Conservation (phyloP, 1,140 invertebrate species). For the Galendromus occidentalis region DNA sequence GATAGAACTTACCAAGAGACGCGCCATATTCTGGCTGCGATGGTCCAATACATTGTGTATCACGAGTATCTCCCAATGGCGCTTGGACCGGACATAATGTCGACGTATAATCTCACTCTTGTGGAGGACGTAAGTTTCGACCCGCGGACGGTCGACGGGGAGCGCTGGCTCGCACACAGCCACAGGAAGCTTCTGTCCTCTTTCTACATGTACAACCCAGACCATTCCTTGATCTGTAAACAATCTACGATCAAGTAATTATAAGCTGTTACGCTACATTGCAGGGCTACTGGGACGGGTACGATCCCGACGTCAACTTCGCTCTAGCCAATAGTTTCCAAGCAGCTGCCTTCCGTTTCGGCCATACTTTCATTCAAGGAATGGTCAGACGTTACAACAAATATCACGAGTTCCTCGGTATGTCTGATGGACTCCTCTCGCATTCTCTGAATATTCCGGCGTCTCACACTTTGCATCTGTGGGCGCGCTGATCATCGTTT, state of each 20-base stretch:
- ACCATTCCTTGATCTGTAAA: no score
- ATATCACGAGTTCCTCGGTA: conserved; percentile 20
- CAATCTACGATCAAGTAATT: no score
- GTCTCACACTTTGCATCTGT: no score
- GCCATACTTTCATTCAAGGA: conserved; percentile 30
- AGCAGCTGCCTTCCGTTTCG: conserved; percentile 32
- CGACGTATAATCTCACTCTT: conserved; percentile 19
- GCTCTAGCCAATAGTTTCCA: conserved; percentile 30
- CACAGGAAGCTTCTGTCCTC: no score
- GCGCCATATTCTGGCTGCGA: conserved; percentile 29
- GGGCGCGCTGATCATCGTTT: no score
- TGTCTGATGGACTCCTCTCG: no score
- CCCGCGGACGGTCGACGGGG: neutral
- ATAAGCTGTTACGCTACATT: no score
- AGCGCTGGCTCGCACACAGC: no score
- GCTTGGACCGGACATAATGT: conserved; percentile 24
- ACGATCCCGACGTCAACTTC: conserved; percentile 29
- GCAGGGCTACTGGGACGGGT: conserved; percentile 24
- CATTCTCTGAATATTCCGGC: no score
- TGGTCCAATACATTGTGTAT: conserved; percentile 33
- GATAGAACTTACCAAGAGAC: conserved; percentile 34
- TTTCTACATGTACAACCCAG: no score
- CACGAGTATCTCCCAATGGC: conserved; percentile 31
- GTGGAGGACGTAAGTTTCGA: neutral
- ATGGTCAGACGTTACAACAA: conserved; percentile 18